Base-by-base conservation (phyloP, 2,797 vertebrate genomes). In the Harpagifer antarcticus region DNA sequence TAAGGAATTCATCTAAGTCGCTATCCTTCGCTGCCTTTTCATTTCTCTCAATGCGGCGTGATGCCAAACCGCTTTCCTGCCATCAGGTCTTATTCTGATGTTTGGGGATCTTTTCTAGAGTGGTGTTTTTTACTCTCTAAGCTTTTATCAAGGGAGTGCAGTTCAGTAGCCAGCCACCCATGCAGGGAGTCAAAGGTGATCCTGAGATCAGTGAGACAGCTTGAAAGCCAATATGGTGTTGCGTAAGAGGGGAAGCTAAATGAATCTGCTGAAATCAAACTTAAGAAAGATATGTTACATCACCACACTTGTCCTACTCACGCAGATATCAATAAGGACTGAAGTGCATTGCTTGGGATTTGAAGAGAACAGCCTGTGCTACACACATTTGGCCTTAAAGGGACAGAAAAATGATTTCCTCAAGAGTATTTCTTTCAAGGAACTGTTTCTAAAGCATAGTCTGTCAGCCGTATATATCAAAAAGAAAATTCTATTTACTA, bases 221-320 rank as follows among this genome's bases (percentile, higher is more conserved):
- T 78, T 85, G 86, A 91, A 93, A 92, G 87, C 86, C 45, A 84
- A 93, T 90, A 92, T 89, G 81, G 68, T 63, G 71, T 93, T 91
- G 83, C 84, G 42, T 92, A 93, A 94, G 89, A 74, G 82, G 84
- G 86, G 86, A 91, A 85, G 88, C 92, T 90, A 91, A 93, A 92
- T 92, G 59, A 91, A 92, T 92, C 87, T 92, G 79, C 86, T 83
- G 79, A 88, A 93, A 89, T 94, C 90, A 91, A 92, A 93, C 89
- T 93, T 79, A 89, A 85, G 88, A 83, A 90, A 89, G 79, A 87
- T 88, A 78, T 64, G 78, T 93, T 92, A 91, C 90, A 90, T 94
- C 92, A 93, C 78, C 76, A 59, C 72, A 47, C 79, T 83, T 75
- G 62, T 86, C 74, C 75, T 78, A 72, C 88, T 89, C 79, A 73